Conservation (phyloP, 2,888 invertebrate species). For the Acanthosepion esculentum region DNA sequence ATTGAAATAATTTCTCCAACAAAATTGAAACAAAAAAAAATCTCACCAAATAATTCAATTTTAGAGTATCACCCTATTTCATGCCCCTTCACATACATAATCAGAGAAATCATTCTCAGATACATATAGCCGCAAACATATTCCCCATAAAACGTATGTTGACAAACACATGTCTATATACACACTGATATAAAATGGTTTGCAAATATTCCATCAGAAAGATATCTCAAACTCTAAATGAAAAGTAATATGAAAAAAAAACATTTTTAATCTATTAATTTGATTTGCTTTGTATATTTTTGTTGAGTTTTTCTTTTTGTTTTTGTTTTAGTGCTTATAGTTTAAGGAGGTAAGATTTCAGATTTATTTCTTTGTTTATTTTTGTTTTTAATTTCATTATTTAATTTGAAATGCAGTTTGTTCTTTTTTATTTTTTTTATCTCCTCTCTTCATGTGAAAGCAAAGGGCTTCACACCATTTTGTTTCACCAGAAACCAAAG, state of each 20-base stretch:
- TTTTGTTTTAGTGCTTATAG: neutral
- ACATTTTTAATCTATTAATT: conserved; percentile 1
- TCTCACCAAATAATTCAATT: too few relatives aligned
- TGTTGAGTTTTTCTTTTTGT: neutral
- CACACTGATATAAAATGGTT: neutral
- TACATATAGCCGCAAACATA: neutral
- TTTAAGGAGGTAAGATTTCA: conserved; percentile 13
- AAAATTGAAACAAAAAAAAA: too few relatives aligned
- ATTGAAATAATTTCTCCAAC: too few relatives aligned
- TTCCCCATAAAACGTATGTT: neutral
- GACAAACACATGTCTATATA: neutral
- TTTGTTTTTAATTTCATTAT: neutral
- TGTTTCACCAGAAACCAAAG: neutral
- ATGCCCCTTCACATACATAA: too few relatives aligned
- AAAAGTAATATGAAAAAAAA: neutral
- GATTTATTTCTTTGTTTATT: neutral
- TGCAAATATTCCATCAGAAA: neutral
- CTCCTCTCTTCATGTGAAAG: neutral
- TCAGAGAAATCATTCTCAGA: too few relatives aligned
- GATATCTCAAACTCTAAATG: neutral
- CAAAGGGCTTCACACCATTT: conserved; percentile 33
- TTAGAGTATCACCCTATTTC: too few relatives aligned
- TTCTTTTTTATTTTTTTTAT: neutral
- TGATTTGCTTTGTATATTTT: neutral
- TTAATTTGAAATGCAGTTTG: neutral